Base-by-base conservation (phyloP, 2,113 vertebrate genomes). In the Climacteris rufus region DNA sequence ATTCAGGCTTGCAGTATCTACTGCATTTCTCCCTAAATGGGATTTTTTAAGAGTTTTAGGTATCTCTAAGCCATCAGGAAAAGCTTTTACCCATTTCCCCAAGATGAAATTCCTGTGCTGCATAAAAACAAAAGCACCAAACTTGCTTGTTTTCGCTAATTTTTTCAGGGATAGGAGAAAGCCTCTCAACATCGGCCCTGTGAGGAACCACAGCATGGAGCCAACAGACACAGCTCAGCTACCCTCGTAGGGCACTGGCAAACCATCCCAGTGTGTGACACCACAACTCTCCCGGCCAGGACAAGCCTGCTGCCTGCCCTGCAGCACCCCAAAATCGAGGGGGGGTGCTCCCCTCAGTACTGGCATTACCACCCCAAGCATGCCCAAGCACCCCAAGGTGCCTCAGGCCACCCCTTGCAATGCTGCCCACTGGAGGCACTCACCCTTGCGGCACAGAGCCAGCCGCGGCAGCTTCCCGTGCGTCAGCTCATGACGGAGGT, bases 401-500 rank as follows among this genome's bases (percentile, higher is more conserved):
- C 10, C 37, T 25, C n/a, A 24, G 30, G 71, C 63, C 14, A 10
- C 15, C 28, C 66, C 31, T 65, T 27, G 25, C 56, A 13, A 3
- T 0, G 33, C 1, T 7, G 0, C 23, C 42, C 1, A 1, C n/a
- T 0, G 0, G 56, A 31, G 52, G 56, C 50, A 45, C 94, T 97
- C 92, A 99, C 99, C 99, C 98, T 98, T 99, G 57, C 98, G 97
- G 83, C 99, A 99, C 94, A 98, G 98, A 24, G 98, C 98, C 90
- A 99, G 92, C 15, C 98, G 98, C 0, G 99, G 99, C 44, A 99
- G 98, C 93, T 98, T 99, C 45, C 99, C 98, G 2, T 99, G 99
- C 1, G 99, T 99, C 95, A 99, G 95, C 19, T 99, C 98, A 4
- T 99, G 99, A 9, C 99, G 98, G 52, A 99, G 98, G 87, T 99